Evolutionary conservation across 2,113 vertebrate genomes (phyloP).

Genomic region (Archilochus colubris): DNA sequence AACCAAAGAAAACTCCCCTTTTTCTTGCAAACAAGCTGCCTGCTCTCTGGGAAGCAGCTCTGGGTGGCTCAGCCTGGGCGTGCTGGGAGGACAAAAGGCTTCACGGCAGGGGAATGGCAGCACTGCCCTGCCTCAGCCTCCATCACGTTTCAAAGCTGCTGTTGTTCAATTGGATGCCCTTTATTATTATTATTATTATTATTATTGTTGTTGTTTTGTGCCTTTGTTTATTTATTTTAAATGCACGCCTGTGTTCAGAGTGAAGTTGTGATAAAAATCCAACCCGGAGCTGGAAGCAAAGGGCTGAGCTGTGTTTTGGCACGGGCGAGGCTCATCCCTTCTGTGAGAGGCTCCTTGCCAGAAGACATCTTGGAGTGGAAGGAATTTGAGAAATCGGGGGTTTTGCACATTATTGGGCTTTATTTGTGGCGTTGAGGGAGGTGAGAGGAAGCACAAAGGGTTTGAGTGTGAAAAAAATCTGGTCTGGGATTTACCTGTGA

Average conservation of each 20-base stretch:
- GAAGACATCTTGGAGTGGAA: conserved; percentile 51
- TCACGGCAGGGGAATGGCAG: not conserved
- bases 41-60: conserved; percentile 8
- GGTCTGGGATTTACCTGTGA: conserved; percentile 62
- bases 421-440: conserved; percentile 23
- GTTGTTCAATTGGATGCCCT: not conserved
- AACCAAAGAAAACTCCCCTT: conserved; percentile 35
- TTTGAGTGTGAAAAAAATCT: conserved; percentile 3
- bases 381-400: conserved; percentile 33
- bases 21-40: conserved; percentile 42
- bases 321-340: conserved; percentile 49
- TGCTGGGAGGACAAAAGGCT: conserved; percentile 44
- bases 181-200: not conserved
- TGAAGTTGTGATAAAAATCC: conserved; percentile 65
- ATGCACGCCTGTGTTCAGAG: conserved; percentile 3
- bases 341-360: conserved; percentile 53
- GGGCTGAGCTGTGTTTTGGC: conserved; percentile 59
- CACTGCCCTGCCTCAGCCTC: not conserved
- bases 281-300: conserved; percentile 17
- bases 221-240: not conserved
- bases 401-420: conserved; percentile 34
- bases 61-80: not conserved
- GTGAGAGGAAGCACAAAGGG: conserved; percentile 14
- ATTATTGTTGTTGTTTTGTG: not conserved
- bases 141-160: conserved; percentile 62